phyloP scores from a whole-genome alignment of 1,140 invertebrate genomes.

The Pseudomyrmex pallidus region DNA sequence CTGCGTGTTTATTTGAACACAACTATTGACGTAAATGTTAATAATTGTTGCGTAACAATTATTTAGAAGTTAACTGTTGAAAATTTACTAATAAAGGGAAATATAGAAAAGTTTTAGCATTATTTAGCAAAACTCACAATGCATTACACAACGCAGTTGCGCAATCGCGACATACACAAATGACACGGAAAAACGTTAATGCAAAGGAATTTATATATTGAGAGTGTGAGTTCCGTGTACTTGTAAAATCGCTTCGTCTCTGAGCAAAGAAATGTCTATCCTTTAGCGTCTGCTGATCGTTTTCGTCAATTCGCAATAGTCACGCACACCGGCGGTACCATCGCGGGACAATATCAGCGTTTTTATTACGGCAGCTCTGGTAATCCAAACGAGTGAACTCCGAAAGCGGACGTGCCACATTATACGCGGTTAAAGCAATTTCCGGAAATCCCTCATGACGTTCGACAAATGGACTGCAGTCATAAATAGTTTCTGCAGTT shows the following conservation, averaged over 20 bases:
- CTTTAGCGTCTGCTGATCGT: conserved; percentile 34
- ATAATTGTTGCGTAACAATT: no score
- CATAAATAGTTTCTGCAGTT: conserved; percentile 56
- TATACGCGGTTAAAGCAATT: conserved; percentile 60
- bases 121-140: no score
- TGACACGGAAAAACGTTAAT: background rate
- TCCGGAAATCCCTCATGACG: conserved; percentile 57
- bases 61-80: no score
- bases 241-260: conserved; percentile 27
- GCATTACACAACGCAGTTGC: no score
- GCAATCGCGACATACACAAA: no score
- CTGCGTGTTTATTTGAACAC: no score
- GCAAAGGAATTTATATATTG: background rate
- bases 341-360: conserved; percentile 56
- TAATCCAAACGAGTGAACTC: conserved; percentile 40
- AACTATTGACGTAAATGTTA: no score
- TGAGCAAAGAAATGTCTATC: conserved; percentile 29
- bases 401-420: conserved; percentile 52
- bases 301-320: conserved; percentile 59
- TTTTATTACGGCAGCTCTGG: conserved; percentile 53
- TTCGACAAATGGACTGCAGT: conserved; percentile 61
- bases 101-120: no score
- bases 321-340: conserved; percentile 57
- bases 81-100: no score
- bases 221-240: conserved; percentile 21